phyloP scores from a whole-genome alignment of 2,113 vertebrate species.

The Bufo bufo region DNA sequence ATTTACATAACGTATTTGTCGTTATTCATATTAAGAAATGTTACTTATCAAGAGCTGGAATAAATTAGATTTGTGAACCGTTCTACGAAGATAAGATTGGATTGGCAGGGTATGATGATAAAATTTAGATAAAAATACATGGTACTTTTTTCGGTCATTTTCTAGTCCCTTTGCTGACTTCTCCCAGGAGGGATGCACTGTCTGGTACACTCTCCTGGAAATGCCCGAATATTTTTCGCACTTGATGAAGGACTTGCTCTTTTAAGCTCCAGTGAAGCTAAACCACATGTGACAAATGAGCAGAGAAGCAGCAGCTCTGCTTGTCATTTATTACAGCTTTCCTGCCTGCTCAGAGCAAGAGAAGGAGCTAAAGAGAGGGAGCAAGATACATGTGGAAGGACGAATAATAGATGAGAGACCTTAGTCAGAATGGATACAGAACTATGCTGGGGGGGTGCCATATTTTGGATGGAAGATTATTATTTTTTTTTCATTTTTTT shows the following conservation, averaged over 20 bases:
- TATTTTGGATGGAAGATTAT: not conserved
- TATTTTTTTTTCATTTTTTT: not conserved
- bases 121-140: not conserved
- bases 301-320: not conserved
- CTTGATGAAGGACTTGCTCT: constrained; percentile 27
- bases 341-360: constrained; percentile 18
- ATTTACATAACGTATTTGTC: not conserved
- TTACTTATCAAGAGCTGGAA: too few relatives aligned
- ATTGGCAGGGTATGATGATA: not conserved
- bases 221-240: not conserved
- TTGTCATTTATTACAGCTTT: constrained; percentile 39
- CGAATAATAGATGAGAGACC: not conserved
- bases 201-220: not conserved
- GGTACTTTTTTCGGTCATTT: not conserved
- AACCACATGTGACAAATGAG: constrained; percentile 34
- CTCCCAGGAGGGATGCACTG: not conserved
- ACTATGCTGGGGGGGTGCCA: not conserved
- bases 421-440: not conserved
- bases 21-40: not conserved
- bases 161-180: not conserved
- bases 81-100: not conserved
- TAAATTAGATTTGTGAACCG: not conserved
- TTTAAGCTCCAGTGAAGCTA: constrained; percentile 43
- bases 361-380: not conserved
- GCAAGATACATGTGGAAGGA: not conserved